Percentiles rank a stretch among this genome's conserved stretches.
phyloP scores from a whole-genome alignment of 2,888 invertebrate species.

The Dynastes hyllus region DNA sequence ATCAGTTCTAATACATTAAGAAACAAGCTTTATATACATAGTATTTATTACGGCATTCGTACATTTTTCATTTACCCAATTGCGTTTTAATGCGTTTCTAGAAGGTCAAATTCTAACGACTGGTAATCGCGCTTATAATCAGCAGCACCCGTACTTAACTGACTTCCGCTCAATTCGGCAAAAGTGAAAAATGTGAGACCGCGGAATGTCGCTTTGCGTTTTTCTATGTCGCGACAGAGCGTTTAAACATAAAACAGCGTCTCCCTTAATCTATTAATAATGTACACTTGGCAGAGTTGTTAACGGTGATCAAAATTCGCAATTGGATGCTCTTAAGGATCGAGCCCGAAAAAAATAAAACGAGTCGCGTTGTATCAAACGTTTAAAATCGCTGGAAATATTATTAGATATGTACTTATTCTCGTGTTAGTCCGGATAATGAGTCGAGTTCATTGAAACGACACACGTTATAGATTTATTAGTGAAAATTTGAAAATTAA shows the following conservation, averaged over 20 bases:
- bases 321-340: background rate
- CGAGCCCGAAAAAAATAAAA: constrained; percentile 22
- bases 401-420: background rate
- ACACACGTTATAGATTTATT: background rate
- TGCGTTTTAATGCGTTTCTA: background rate
- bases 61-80: background rate
- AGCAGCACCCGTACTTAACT: background rate
- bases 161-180: constrained; percentile 26
- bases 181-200: constrained; percentile 15
- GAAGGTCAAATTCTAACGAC: constrained; percentile 1
- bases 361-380: background rate
- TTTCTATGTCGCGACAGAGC: background rate
- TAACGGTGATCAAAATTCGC: constrained; percentile 32
- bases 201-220: background rate
- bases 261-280: constrained; percentile 40
- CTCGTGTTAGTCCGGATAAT: background rate
- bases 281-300: constrained; percentile 36
- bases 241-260: constrained; percentile 2
- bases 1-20: too few species aligned
- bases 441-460: background rate
- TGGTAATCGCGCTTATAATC: background rate
- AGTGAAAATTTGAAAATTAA: background rate
- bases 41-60: background rate
- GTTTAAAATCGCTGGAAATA: background rate
- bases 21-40: background rate